Base-by-base conservation (phyloP, 2,888 invertebrate genomes). In the Oscheius myriophilus region DNA sequence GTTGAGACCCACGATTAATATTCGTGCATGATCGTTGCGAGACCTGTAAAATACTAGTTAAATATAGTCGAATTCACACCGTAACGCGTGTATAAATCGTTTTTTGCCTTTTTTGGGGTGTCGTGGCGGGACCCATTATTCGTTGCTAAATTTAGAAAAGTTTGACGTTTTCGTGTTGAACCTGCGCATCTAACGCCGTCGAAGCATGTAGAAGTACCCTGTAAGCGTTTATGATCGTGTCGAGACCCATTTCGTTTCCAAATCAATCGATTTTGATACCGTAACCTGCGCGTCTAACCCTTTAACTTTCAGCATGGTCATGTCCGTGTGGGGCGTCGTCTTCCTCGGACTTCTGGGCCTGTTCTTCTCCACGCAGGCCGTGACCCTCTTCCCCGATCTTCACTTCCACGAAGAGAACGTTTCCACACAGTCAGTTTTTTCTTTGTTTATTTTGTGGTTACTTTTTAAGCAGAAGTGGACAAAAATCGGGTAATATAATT, bases 331-430 rank as follows among this genome's bases (percentile, higher is more conserved):
- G 85, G 85, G 85, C 18, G 78, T 86, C 54, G 77, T 86, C 58
- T 86, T 85, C 69, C 82, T 85, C 43, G 84, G 85, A 46, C 72
- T 86, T 42, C 78, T 86, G 33, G 86, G 86, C n/a, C 77, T 86
- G 11, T 86, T 86, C 75, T 86, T 86, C 78, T 83, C 82, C 71
- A 71, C 83, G 45, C 78, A 85, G 51, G 83, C 86, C 1, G 85
- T 86, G 41, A 83, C 83, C 2, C 74, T 86, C 26, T 86, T 86
- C 76, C 85, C 85, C 52, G 86, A 86, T 69, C 78, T 86, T 45
- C 80, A 82, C 70, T 81, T 85, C 63, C 42, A 58, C 14, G 79
- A 82, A 69, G 71, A 73, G 25, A 57, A 67, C 58, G 61, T 71
- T 42, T 26, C 67, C 18, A 26, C 69, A 18, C 58, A 54, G 78